Percentiles rank a stretch among this genome's conserved stretches.
Evolutionary conservation across 2,113 vertebrate species (phyloP).

Genomic region (Rhabdomys dilectus): DNA sequence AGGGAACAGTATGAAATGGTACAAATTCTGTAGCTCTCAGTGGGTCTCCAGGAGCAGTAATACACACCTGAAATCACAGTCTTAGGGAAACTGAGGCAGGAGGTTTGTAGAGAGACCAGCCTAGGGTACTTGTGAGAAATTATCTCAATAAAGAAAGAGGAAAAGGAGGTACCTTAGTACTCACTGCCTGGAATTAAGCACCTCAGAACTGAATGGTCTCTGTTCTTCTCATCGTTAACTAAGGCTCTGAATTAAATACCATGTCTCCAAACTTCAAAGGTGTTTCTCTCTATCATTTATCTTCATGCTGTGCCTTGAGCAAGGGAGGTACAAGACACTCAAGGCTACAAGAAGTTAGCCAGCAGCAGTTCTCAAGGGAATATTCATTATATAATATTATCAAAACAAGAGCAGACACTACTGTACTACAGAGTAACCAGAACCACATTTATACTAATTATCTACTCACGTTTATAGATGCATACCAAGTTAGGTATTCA

Average conservation of each 20-base stretch:
- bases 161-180: neutral
- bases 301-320: neutral
- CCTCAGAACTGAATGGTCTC: neutral
- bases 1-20: neutral
- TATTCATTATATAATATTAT: constrained; percentile 24
- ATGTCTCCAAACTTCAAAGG: constrained; percentile 19
- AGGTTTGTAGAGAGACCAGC: neutral
- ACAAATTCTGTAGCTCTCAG: neutral
- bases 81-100: neutral
- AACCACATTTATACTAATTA: neutral
- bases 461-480: neutral
- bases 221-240: neutral
- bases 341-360: neutral
- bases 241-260: constrained; percentile 15
- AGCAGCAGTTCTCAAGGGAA: neutral
- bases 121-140: neutral
- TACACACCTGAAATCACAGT: neutral
- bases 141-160: neutral
- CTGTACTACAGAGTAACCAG: neutral
- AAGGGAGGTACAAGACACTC: neutral
- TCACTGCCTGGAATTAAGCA: constrained; percentile 44
- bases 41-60: neutral
- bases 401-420: neutral
- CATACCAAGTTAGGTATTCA: neutral
- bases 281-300: neutral